Base-by-base conservation (phyloP, 1,140 invertebrate genomes). In the Tetramorium parvispinum region DNA sequence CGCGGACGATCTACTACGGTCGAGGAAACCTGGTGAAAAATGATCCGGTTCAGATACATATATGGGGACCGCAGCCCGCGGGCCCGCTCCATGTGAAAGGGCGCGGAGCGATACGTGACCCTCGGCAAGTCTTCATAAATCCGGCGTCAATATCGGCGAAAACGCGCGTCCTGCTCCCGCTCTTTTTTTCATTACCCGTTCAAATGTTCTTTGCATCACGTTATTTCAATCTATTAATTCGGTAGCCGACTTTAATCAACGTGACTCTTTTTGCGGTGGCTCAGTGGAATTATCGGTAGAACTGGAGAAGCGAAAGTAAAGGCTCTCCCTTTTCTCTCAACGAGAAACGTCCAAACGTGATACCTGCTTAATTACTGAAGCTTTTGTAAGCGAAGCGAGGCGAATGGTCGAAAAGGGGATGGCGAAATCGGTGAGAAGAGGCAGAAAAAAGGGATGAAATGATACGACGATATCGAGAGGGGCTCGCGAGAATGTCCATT, bases 51-150 rank as follows among this genome's bases (percentile, higher is more conserved):
- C 53, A 53, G 87, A 83, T 55, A 68, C 85, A 53, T 88, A 27
- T 71, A 46, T 46, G 65, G 32, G 70, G 13, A 46, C 53, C 46
- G 55, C 59, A 61, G 27, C n/a, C 18, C 21, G 8, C 51, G 46
- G 70, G 43, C 53, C 57, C 27, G 43, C 51, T 78, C 78, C 78
- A 66, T 77, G 82, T 51, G 89, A 86, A 88, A 61, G 27, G 6
- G 24, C 43, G 68, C 63, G 70, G 43, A n/a, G 63, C 81, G 76
- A 85, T 91, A 92, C 91, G 90, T 92, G 90, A 91, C 82, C 90
- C 63, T 40, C 53, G 70, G 49, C 82, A 55, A 85, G 87, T 86
- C 88, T 92, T 92, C 87, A 92, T 92, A 92, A 92, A 92, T 92
- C 89, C 86, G 75, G 63, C 89, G 88, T 91, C 89, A 91, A 91